These are phyloP conservation scores for Cosmia pyralina DNA, from an alignment of 2,888 invertebrate species.

Conservation along the genomic window DNA sequence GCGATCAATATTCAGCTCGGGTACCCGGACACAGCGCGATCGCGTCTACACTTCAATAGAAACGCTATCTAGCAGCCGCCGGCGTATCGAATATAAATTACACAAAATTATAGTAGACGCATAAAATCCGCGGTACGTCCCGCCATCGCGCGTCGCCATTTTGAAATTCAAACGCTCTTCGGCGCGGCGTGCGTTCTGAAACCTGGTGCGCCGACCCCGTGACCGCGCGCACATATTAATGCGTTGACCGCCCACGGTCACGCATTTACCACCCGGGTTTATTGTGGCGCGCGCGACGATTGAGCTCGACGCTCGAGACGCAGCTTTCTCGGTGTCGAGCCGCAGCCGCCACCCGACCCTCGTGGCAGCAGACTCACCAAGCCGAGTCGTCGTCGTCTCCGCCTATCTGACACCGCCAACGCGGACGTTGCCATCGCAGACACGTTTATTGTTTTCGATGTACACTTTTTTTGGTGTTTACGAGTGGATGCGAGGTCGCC, in stretches of 20 bases:
- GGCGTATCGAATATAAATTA: constrained; percentile 88
- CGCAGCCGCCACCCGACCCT: constrained; percentile 25
- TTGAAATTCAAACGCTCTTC: constrained; percentile 74
- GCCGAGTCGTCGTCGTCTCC: constrained; percentile 3
- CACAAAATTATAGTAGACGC: constrained; percentile 83
- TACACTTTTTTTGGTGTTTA: constrained; percentile 87
- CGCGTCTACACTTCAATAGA: constrained; percentile 84
- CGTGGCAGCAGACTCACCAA: constrained; percentile 24
- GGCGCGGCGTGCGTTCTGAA: constrained; percentile 75
- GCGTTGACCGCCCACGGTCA: constrained; percentile 88
- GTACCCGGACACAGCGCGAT: constrained; percentile 82
- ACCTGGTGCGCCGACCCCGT: constrained; percentile 85
- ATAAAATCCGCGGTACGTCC: constrained; percentile 80
- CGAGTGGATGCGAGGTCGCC: constrained; percentile 83
- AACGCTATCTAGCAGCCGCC: constrained; percentile 83
- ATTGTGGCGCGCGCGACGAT: constrained; percentile 67
- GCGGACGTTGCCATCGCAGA: constrained; percentile 76
- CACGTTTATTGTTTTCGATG: constrained; percentile 86
- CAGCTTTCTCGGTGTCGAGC: constrained; percentile 7
- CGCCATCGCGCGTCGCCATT: constrained; percentile 75
- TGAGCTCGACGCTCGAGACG: constrained; percentile 57
- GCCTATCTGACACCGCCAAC: constrained; percentile 21
- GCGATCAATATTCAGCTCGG: constrained; percentile 82
- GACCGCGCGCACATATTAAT: constrained; percentile 88
- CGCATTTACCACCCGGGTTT: constrained; percentile 77